Percentiles rank a stretch among this genome's conserved stretches.
Evolutionary conservation across 2,113 vertebrate genomes (phyloP).

Genomic region (Bubalus kerabau): DNA sequence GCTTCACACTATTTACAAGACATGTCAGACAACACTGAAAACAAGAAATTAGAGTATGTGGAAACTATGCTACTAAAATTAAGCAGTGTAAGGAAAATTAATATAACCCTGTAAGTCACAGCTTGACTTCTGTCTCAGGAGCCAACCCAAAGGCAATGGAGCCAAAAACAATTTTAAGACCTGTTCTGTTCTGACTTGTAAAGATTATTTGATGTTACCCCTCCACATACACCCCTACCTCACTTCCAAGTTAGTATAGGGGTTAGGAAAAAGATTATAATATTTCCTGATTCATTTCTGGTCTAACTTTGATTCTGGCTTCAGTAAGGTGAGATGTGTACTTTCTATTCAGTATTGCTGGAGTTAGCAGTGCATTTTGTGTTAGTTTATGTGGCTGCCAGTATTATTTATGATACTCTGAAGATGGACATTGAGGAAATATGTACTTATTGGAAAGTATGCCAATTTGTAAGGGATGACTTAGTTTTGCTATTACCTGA

Average conservation of each 20-base stretch:
- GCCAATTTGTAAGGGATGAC: not conserved
- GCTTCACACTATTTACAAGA: conserved; percentile 66
- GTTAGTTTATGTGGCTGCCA: not conserved
- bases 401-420: not conserved
- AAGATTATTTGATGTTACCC: conserved; percentile 49
- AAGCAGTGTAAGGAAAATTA: conserved; percentile 63
- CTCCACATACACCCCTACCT: not conserved
- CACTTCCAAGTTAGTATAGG: not conserved
- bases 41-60: conserved; percentile 61
- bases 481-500: not conserved
- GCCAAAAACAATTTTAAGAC: conserved; percentile 61
- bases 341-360: not conserved
- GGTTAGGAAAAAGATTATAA: conserved; percentile 27
- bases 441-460: not conserved
- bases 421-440: not conserved
- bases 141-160: conserved; percentile 39
- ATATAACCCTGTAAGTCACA: conserved; percentile 51
- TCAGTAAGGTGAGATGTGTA: not conserved
- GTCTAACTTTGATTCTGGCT: not conserved
- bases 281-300: not conserved
- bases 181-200: conserved; percentile 56
- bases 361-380: not conserved
- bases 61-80: conserved; percentile 65
- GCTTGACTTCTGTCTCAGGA: conserved; percentile 62
- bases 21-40: conserved; percentile 64